phyloP scores from a whole-genome alignment of 2,888 invertebrate genomes.

The Drosophila testacea region DNA sequence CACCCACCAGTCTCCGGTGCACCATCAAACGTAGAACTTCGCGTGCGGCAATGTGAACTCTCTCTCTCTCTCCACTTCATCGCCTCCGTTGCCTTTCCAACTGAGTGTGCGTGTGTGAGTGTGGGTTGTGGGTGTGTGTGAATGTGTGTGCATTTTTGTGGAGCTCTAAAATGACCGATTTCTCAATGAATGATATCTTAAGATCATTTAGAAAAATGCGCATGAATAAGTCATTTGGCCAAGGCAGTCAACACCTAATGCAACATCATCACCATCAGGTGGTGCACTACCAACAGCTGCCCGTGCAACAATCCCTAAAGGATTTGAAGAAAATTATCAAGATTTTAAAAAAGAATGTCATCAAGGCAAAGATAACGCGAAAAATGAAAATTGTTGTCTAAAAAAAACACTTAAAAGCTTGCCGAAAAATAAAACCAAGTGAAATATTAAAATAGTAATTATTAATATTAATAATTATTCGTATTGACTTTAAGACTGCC shows the following conservation, averaged over 20 bases:
- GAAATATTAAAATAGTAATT: slow-evolving; percentile 15
- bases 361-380: slow-evolving; percentile 71
- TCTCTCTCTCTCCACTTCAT: neutral
- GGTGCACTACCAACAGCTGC: neutral
- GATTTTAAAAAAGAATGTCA: slow-evolving; percentile 76
- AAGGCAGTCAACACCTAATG: slow-evolving; percentile 36
- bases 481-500: slow-evolving; percentile 54
- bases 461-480: slow-evolving; percentile 7
- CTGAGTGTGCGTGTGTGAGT: slow-evolving; percentile 10
- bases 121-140: neutral
- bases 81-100: slow-evolving; percentile 3
- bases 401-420: slow-evolving; percentile 20
- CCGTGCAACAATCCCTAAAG: slow-evolving; percentile 57
- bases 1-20: slow-evolving; percentile 83
- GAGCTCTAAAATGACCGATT: slow-evolving; percentile 69
- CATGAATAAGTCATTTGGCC: slow-evolving; percentile 64
- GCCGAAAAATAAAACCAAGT: neutral
- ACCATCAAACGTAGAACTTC: slow-evolving; percentile 78
- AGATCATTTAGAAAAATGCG: slow-evolving; percentile 81
- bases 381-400: slow-evolving; percentile 77
- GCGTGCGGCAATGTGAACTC: slow-evolving; percentile 67
- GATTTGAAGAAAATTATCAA: slow-evolving; percentile 78
- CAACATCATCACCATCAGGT: slow-evolving; percentile 37
- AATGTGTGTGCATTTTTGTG: slow-evolving; percentile 14
- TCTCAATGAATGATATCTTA: slow-evolving; percentile 74